Evolutionary conservation across 1,140 invertebrate genomes (phyloP), one percentile per base, ranked within the genome.

Genomic region (Meloidogyne exigua): DNA sequence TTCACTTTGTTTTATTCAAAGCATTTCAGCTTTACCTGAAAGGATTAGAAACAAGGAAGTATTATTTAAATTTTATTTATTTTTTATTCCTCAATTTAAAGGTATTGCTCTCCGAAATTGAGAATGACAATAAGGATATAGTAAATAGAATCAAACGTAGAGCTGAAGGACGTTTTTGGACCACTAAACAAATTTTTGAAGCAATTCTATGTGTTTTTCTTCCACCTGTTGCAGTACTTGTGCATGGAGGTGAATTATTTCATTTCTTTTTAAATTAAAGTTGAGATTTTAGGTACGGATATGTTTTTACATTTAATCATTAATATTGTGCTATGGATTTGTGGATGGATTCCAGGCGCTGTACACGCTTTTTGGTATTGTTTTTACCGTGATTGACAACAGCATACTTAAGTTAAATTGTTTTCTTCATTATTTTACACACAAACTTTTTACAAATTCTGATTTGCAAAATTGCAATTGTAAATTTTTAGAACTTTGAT

Each of bases 311-410:
- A 75, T 44, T 39, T 75, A 64, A 39, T 75, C 15, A 32, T 75
- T 23, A 75, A 75, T 71, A 69, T 75, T 74, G 44, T 75, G n/a
- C 36, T 75, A 7, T 75, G 74, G 74, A 76, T 75, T 5, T 74
- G 65, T 21, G 74, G 74, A 32, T 75, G 74, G 74, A 10, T 75
- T n/a, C 74, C 74, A 4, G 74, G 74, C 11, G 65, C 69, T 28
- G 39, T 75, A 28, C 74, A 75, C 21, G 74, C 74, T n/a, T 76
- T 75, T 62, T 75, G 74, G 74, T 75, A 75, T 32, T 75, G 74
- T 66, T 75, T 75, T 12, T 75, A 70, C 32, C 62, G 74, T 26
- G 42, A 73, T 64, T 73, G 28, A 73, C 18, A 65, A 10, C 36
- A 7, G 36, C 9, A 10, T n/a, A n/a, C n/a, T n/a, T 7, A 21